Percentiles rank a stretch among this genome's conserved stretches.
These are phyloP conservation scores for Erythrocercus mccallii DNA, from an alignment of 2,113 vertebrate genomes.

Conservation along the genomic window DNA sequence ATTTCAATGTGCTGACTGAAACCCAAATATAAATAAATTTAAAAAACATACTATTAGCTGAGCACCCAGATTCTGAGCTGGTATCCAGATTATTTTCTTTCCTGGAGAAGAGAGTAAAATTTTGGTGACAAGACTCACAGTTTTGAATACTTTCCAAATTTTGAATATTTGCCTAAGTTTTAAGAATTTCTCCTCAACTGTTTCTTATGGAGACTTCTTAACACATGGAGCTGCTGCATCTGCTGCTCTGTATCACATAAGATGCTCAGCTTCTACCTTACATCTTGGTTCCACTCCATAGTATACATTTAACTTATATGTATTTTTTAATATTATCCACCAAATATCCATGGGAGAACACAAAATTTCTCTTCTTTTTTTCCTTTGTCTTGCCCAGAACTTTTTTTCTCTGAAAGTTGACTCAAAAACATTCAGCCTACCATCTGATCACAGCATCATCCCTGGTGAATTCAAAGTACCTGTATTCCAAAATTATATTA, in stretches of 20 bases:
- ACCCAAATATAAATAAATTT: not conserved
- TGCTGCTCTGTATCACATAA: rapidly evolving
- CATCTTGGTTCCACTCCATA: not conserved
- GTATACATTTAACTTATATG: not conserved
- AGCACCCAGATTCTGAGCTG: not conserved
- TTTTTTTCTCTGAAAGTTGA: not conserved
- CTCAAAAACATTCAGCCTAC: not conserved
- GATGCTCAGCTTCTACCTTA: not conserved
- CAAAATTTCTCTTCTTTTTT: not conserved
- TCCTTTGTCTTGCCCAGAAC: not conserved
- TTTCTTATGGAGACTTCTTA: not conserved
- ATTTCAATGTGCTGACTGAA: not conserved
- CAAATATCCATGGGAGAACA: not conserved
- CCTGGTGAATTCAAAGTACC: not conserved
- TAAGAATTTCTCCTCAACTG: not conserved
- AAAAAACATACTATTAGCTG: not conserved
- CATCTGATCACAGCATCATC: not conserved
- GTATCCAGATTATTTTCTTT: not conserved
- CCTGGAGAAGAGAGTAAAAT: not conserved
- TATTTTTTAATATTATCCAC: not conserved
- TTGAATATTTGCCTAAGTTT: not conserved
- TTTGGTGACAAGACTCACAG: not conserved
- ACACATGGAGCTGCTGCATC: not conserved
- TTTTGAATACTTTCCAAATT: not conserved
- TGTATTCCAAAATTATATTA: not conserved